Conservation (phyloP, 2,888 invertebrate genomes). For the Leptothorax acervorum region DNA sequence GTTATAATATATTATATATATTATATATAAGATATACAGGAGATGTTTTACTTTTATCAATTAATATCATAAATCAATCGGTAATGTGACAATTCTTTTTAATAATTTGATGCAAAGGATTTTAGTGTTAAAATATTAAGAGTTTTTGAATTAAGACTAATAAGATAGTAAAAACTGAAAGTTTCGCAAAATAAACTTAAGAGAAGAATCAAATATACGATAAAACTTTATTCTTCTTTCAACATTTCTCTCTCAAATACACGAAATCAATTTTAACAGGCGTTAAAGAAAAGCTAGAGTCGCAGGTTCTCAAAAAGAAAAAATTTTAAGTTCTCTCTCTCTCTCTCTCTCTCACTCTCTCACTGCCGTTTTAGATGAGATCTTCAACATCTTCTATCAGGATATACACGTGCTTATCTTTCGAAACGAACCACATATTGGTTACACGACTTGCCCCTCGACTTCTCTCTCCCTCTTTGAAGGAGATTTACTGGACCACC, state of each 20-base stretch:
- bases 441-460: conserved; percentile 9
- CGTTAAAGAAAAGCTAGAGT: neutral
- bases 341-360: no score
- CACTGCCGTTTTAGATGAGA: neutral
- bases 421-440: neutral
- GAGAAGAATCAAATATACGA: neutral
- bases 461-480: neutral
- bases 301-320: neutral
- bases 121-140: neutral
- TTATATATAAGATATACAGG: neutral
- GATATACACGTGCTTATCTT: neutral
- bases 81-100: neutral
- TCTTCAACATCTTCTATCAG: conserved; percentile 4
- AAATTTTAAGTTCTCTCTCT: neutral
- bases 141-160: neutral
- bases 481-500: conserved; percentile 26
- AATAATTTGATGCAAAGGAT: neutral
- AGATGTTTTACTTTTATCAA: neutral
- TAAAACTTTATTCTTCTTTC: neutral
- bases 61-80: neutral
- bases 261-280: neutral
- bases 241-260: conserved; percentile 1
- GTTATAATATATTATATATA: neutral
- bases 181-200: neutral
- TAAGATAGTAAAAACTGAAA: neutral